A percentile compares a stretch with the other conserved stretches of the same genome.
Conservation (phyloP, 53 echinoderm and acorn worm genomes). For the Actinopyga echinites region DNA sequence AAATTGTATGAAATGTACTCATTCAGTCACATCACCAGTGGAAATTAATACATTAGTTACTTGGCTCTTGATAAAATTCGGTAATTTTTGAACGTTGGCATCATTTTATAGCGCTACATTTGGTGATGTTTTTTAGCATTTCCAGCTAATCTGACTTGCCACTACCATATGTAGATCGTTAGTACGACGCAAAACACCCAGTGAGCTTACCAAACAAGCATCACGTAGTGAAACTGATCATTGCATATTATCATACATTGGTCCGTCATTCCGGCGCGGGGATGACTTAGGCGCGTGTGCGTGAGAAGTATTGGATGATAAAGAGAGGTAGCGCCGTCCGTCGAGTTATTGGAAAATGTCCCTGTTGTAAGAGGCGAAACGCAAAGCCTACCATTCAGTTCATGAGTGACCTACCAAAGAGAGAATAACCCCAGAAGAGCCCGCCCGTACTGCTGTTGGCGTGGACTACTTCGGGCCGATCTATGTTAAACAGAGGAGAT, state of each 20-base stretch:
- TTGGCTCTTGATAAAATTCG: too few species aligned
- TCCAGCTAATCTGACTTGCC: too few species aligned
- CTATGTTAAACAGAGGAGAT: constrained; percentile 47
- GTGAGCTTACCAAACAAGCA: constrained; percentile 20
- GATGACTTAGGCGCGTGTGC: constrained; percentile 21
- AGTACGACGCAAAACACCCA: constrained; percentile 20
- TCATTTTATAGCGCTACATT: too few species aligned
- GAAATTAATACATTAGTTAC: too few species aligned
- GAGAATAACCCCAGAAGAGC: constrained; percentile 54
- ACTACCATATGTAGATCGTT: too few species aligned
- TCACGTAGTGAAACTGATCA: neutral
- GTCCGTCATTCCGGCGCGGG: constrained; percentile 38
- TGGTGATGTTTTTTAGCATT: too few species aligned
- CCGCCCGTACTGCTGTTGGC: constrained; percentile 51
- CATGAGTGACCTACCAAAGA: constrained; percentile 51
- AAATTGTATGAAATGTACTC: too few species aligned
- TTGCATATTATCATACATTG: neutral
- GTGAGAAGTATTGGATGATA: constrained; percentile 47
- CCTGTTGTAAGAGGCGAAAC: constrained; percentile 34
- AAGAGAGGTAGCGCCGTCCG: neutral
- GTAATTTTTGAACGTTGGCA: too few species aligned
- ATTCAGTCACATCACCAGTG: too few species aligned
- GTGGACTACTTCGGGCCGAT: constrained; percentile 63
- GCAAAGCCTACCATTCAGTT: neutral
- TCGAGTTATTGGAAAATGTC: constrained; percentile 30